Percentiles rank a stretch among this genome's conserved stretches.
phyloP scores from a whole-genome alignment of 2,113 vertebrate genomes.

The Microtus pennsylvanicus region DNA sequence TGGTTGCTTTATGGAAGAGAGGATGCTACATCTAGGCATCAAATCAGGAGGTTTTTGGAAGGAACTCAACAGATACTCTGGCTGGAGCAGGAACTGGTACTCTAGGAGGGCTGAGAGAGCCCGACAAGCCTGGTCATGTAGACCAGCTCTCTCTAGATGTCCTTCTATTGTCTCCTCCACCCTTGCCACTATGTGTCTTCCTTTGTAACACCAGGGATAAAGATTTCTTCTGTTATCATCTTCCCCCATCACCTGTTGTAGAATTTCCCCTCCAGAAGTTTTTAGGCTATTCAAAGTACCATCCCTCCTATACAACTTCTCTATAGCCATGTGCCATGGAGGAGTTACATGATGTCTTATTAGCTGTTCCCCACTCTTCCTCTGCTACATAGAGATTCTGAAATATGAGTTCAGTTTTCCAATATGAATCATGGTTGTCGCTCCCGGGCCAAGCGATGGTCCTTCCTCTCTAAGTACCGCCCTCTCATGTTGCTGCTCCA shows the following conservation, averaged over 20 bases:
- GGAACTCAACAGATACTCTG: not conserved
- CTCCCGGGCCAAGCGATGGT: not conserved
- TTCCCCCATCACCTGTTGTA: not conserved
- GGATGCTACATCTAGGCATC: not conserved
- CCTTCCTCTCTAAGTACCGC: not conserved
- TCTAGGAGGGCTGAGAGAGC: not conserved
- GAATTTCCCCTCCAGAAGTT: constrained; percentile 27
- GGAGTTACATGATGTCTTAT: not conserved
- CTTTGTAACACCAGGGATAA: not conserved
- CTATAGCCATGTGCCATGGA: not conserved
- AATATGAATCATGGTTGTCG: not conserved
- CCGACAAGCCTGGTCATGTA: not conserved
- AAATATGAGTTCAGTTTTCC: not conserved
- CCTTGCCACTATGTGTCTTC: not conserved
- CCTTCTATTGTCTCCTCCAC: not conserved
- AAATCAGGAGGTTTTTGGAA: not conserved
- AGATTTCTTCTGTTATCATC: not conserved
- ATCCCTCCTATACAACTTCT: not conserved
- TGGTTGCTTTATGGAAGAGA: not conserved
- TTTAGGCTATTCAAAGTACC: not conserved
- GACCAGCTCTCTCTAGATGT: not conserved
- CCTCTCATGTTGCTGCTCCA: not conserved
- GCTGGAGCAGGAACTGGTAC: not conserved
- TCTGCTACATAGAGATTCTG: not conserved
- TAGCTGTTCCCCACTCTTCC: not conserved